phyloP scores from a whole-genome alignment of 2,888 invertebrate genomes.

The Tenodera sinensis region DNA sequence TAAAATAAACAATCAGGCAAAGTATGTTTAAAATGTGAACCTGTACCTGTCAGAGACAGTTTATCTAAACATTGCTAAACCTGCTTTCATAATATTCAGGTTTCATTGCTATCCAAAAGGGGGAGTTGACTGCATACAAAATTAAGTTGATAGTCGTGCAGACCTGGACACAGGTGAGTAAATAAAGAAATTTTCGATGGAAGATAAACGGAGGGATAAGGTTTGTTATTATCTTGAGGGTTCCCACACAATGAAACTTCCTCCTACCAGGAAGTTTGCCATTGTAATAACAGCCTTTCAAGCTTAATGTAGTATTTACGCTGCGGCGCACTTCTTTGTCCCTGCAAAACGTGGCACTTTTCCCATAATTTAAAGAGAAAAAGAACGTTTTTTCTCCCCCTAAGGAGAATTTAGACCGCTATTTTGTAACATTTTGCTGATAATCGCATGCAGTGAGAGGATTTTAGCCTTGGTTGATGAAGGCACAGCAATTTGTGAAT shows the following conservation, averaged over 20 bases:
- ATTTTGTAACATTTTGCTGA: background rate
- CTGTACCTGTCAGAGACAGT: no score
- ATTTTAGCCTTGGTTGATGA: background rate
- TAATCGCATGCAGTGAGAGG: background rate
- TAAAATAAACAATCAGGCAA: no score
- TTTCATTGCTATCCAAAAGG: no score
- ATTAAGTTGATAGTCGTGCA: background rate
- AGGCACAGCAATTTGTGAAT: background rate
- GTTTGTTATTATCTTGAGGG: background rate
- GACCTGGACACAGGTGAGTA: background rate
- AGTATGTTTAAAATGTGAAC: no score
- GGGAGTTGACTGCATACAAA: background rate
- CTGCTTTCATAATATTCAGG: no score
- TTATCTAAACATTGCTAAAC: no score
- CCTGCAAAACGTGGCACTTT: background rate
- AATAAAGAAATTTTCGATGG: background rate
- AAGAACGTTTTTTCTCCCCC: background rate
- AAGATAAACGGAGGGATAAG: background rate
- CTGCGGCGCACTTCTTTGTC: background rate
- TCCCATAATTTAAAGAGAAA: background rate
- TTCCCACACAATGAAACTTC: background rate
- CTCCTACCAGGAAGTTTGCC: background rate
- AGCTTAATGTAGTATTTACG: background rate
- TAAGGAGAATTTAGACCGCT: background rate
- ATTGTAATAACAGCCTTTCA: background rate